phyloP scores from a whole-genome alignment of 1,140 invertebrate genomes.

The Nylanderia fulva region DNA sequence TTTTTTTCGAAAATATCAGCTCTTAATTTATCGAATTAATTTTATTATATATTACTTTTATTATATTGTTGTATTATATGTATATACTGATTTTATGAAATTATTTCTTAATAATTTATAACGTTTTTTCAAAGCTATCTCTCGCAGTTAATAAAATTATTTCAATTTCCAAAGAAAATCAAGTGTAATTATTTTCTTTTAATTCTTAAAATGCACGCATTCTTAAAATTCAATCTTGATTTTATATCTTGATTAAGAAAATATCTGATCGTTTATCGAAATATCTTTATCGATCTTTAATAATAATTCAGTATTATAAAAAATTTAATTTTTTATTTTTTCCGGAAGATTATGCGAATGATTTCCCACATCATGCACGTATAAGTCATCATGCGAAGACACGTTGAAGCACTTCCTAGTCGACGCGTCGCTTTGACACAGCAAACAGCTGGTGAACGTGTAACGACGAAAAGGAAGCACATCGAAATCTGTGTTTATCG shows the following conservation, averaged over 20 bases:
- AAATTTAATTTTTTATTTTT: background rate
- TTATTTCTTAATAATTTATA: no score
- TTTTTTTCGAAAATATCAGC: background rate
- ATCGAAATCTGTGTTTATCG: background rate
- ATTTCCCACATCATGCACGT: constrained; percentile 16
- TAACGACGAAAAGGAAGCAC: background rate
- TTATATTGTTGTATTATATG: no score
- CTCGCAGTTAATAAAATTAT: no score
- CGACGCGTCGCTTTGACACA: background rate
- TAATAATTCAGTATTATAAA: background rate
- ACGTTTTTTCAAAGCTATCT: no score
- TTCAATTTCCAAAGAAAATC: background rate
- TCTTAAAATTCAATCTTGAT: background rate
- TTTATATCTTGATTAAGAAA: background rate
- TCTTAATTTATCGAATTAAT: constrained; percentile 1
- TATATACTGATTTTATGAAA: no score
- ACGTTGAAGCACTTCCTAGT: constrained; percentile 13
- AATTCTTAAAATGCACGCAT: background rate
- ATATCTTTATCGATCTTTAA: background rate
- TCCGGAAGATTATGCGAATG: background rate
- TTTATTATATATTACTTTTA: background rate
- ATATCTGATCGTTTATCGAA: no score
- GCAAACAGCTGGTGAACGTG: constrained; percentile 29
- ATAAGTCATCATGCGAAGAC: constrained; percentile 20
- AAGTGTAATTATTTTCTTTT: background rate